Evolutionary conservation across 2,797 vertebrate species (phyloP).

Genomic region (Phalloptychus januarius): DNA sequence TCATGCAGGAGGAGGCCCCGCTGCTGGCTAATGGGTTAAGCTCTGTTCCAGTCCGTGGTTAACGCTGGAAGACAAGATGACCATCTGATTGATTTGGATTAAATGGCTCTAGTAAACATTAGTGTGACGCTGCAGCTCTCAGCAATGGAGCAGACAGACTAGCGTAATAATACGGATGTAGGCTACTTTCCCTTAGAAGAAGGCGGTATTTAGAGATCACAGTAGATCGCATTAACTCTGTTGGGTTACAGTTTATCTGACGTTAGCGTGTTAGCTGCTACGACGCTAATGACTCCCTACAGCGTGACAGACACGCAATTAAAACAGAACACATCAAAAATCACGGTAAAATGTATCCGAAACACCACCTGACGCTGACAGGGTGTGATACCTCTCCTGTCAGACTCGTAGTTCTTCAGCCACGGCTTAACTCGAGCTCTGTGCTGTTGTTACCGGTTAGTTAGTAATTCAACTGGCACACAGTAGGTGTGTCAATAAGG

Average conservation of each 20-base stretch:
- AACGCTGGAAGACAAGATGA: not conserved
- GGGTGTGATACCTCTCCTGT: not conserved
- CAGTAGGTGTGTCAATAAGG: not conserved
- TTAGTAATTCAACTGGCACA: not conserved
- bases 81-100: no score
- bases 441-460: not conserved
- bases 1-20: constrained; percentile 71
- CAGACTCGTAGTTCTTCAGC: not conserved
- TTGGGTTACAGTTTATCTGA: constrained; percentile 10
- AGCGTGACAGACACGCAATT: not conserved
- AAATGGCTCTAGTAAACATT: not conserved
- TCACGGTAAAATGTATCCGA: not conserved
- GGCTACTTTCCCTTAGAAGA: constrained; percentile 46
- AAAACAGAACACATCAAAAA: not conserved
- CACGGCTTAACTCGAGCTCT: not conserved
- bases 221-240: constrained; percentile 32
- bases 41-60: not conserved
- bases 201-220: constrained; percentile 23
- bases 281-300: constrained; percentile 17
- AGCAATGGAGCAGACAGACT: constrained; percentile 16
- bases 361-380: constrained; percentile 35
- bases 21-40: not conserved
- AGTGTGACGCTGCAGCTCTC: constrained; percentile 25
- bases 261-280: constrained; percentile 53
- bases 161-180: constrained; percentile 39